Evolutionary conservation across 2,113 vertebrate species (phyloP).

Genomic region (Zosterops japonicus): DNA sequence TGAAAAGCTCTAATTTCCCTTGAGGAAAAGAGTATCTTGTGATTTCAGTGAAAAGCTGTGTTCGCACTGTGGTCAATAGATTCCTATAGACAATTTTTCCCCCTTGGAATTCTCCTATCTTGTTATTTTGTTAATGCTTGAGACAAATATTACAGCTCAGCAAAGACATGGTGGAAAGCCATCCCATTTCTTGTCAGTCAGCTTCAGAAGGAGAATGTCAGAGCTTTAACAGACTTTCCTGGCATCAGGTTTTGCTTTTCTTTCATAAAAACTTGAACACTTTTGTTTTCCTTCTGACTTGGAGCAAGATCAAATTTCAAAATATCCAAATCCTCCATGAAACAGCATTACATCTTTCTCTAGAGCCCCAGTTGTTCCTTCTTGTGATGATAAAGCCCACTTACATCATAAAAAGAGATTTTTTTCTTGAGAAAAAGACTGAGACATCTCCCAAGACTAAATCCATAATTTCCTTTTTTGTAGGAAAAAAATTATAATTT

Average conservation of each 20-base stretch:
- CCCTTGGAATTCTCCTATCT: not conserved
- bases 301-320: constrained; percentile 40
- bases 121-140: not conserved
- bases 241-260: not conserved
- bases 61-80: constrained; percentile 11
- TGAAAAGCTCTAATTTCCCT: constrained; percentile 65
- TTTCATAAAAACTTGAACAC: not conserved
- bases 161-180: not conserved
- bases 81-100: not conserved
- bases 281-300: constrained; percentile 39
- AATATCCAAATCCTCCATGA: constrained; percentile 54
- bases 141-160: not conserved
- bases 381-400: not conserved
- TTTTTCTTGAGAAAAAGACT: not conserved
- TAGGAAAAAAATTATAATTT: not conserved
- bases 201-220: not conserved
- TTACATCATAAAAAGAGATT: not conserved
- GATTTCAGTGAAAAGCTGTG: constrained; percentile 33
- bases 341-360: not conserved
- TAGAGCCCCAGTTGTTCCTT: not conserved
- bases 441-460: not conserved
- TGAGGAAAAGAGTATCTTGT: constrained; percentile 40
- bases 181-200: not conserved
- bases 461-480: not conserved
- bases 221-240: not conserved